A percentile compares a stretch with the other conserved stretches of the same genome.
phyloP scores from a whole-genome alignment of 2,797 vertebrate species.

The Perodicticus potto region DNA sequence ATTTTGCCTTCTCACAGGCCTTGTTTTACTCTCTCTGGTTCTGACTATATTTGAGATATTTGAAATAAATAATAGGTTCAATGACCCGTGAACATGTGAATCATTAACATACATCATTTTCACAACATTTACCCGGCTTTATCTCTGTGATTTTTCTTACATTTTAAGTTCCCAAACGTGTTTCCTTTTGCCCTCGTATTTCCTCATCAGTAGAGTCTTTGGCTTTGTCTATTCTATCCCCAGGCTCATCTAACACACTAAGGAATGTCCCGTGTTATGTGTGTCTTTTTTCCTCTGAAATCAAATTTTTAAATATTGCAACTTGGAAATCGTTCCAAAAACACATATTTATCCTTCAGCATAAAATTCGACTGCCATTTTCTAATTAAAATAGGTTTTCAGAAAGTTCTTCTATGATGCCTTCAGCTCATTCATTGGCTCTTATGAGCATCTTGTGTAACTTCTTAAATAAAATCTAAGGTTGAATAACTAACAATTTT shows the following conservation, averaged over 20 bases:
- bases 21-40: not conserved
- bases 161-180: not conserved
- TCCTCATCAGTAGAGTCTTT: not conserved
- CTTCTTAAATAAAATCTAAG: slow-evolving; percentile 57
- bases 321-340: slow-evolving; percentile 17
- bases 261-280: not conserved
- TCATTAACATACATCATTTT: slow-evolving; percentile 50
- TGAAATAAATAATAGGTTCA: slow-evolving; percentile 36
- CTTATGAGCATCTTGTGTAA: slow-evolving; percentile 31
- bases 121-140: not conserved
- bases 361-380: slow-evolving; percentile 43
- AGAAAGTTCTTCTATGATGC: not conserved
- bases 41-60: not conserved
- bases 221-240: not conserved
- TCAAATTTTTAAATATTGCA: slow-evolving; percentile 48
- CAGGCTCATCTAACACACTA: not conserved
- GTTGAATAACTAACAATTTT: slow-evolving; percentile 55
- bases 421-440: not conserved
- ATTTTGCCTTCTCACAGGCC: slow-evolving; percentile 16
- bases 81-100: not conserved
- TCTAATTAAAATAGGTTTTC: slow-evolving; percentile 50
- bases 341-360: slow-evolving; percentile 39
- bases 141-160: slow-evolving; percentile 8
- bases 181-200: not conserved
- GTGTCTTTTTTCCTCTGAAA: not conserved